These are phyloP conservation scores for Melanostoma mellinum DNA, from an alignment of 2,888 invertebrate genomes.

Conservation along the genomic window DNA sequence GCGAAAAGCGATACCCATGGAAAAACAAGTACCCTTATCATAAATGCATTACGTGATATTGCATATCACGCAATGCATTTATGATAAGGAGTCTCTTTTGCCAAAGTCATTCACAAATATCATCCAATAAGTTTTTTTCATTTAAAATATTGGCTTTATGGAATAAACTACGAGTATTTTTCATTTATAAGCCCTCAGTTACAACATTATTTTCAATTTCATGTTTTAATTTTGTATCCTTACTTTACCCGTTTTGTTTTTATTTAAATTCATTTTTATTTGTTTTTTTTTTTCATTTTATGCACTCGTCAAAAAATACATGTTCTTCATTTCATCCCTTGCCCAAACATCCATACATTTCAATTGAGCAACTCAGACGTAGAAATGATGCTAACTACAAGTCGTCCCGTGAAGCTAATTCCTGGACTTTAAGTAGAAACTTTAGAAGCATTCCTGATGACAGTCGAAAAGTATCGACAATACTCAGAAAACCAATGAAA, in stretches of 20 bases:
- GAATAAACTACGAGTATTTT: too few species aligned
- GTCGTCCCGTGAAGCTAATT: slow-evolving; percentile 78
- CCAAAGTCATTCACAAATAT: too few species aligned
- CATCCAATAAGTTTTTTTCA: too few species aligned
- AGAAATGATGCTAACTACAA: slow-evolving; percentile 79
- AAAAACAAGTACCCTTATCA: too few species aligned
- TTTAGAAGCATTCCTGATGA: slow-evolving; percentile 80
- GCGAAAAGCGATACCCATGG: too few species aligned
- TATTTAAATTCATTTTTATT: slow-evolving; percentile 21
- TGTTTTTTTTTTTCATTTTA: slow-evolving; percentile 46
- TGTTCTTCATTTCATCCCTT: slow-evolving; percentile 47
- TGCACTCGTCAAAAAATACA: slow-evolving; percentile 42
- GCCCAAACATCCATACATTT: slow-evolving; percentile 76
- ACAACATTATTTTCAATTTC: slow-evolving; percentile 23
- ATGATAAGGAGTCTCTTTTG: too few species aligned
- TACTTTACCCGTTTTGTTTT: slow-evolving; percentile 27
- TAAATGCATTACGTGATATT: too few species aligned
- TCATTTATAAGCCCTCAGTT: too few species aligned
- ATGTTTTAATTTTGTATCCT: slow-evolving; percentile 17
- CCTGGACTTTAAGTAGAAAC: slow-evolving; percentile 80
- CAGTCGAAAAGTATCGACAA: slow-evolving; percentile 76
- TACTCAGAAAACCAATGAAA: slow-evolving; percentile 69
- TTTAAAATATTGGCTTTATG: too few species aligned
- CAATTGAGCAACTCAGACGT: slow-evolving; percentile 74
- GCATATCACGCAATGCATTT: too few species aligned